Evolutionary conservation across 2,797 vertebrate species (phyloP).

Genomic region (Halcyon badia): DNA sequence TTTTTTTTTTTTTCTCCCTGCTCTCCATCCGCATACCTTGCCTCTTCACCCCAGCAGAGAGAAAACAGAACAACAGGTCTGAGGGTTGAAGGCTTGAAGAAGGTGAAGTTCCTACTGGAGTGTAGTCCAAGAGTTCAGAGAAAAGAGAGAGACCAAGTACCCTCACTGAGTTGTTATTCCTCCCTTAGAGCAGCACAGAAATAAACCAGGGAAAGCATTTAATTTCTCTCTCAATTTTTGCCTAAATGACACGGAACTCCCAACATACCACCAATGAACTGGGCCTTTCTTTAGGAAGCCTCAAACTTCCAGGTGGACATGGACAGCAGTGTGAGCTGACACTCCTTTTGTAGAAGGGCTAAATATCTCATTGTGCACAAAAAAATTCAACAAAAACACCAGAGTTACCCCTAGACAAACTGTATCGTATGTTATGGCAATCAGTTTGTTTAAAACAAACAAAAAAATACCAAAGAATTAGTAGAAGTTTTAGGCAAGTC

Average conservation of each 20-base stretch:
- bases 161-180: background rate
- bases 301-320: background rate
- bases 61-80: background rate
- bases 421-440: background rate
- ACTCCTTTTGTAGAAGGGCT: background rate
- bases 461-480: background rate
- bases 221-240: background rate
- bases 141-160: background rate
- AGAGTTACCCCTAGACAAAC: background rate
- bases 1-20: background rate
- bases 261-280: fast-evolving
- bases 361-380: background rate
- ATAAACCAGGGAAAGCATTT: background rate
- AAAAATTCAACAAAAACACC: background rate
- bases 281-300: background rate
- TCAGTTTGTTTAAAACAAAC: background rate
- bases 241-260: background rate
- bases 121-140: background rate
- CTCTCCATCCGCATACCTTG: background rate
- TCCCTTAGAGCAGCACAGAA: background rate
- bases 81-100: background rate
- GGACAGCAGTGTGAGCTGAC: background rate
- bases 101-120: background rate
- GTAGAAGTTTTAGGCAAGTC: background rate
- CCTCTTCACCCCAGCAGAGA: background rate